Evolutionary conservation across 2,797 vertebrate genomes (phyloP).

Genomic region (Falco naumanni): DNA sequence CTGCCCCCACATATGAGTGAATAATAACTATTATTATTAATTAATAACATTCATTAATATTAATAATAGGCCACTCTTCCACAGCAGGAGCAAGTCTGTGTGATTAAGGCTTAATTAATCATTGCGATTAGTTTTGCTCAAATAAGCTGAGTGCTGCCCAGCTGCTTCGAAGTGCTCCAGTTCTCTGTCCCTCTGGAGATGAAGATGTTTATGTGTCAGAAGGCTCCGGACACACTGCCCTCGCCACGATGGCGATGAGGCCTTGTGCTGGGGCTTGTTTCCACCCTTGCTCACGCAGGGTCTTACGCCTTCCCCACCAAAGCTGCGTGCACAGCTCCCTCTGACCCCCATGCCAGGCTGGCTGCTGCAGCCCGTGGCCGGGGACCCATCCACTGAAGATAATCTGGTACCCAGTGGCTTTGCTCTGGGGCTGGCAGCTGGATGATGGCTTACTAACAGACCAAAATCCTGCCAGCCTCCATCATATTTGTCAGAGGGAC

Average conservation of each 20-base stretch:
- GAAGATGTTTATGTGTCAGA: neutral
- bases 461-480: neutral
- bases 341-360: accelerated
- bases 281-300: accelerated
- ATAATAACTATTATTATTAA: conserved; percentile 10
- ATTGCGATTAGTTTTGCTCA: conserved; percentile 13
- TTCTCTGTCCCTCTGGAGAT: neutral
- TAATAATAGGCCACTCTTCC: conserved; percentile 26
- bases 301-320: accelerated
- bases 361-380: accelerated
- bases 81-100: neutral
- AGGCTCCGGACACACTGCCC: neutral
- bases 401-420: neutral
- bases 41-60: conserved; percentile 39
- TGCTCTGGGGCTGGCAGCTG: neutral
- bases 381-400: accelerated
- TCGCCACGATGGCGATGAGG: accelerated
- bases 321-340: too few species aligned
- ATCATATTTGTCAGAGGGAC: accelerated
- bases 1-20: neutral
- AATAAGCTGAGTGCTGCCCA: neutral
- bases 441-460: neutral
- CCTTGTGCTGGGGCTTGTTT: neutral
- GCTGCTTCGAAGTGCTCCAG: neutral
- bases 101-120: conserved; percentile 45